A percentile compares a stretch with the other conserved stretches of the same genome.
Conservation (phyloP, 1,140 invertebrate genomes). For the Protaetia brevitarsis region DNA sequence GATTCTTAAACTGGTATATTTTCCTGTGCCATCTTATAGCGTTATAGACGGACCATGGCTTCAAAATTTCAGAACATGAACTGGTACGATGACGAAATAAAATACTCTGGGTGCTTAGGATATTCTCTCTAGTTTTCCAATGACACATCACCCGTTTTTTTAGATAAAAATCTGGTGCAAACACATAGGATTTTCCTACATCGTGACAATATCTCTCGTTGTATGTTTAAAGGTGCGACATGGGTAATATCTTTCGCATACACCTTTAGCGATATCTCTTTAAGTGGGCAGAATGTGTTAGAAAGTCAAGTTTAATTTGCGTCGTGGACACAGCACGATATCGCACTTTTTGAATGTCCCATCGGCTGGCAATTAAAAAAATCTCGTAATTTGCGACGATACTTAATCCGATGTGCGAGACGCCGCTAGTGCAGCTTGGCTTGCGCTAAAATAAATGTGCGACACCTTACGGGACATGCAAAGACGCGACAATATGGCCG, state of each 20-base stretch:
- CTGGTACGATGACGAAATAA: too few species aligned
- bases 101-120: too few species aligned
- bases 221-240: not conserved
- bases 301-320: not conserved
- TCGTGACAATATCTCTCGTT: not conserved
- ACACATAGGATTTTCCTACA: too few species aligned
- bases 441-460: slow-evolving; percentile 4
- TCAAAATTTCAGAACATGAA: too few species aligned
- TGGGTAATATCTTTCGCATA: not conserved
- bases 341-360: slow-evolving; percentile 3
- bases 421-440: not conserved
- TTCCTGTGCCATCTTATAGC: too few species aligned
- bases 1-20: too few species aligned
- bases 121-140: too few species aligned
- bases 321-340: slow-evolving; percentile 1
- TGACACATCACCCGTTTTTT: too few species aligned
- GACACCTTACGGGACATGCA: too few species aligned
- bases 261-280: not conserved
- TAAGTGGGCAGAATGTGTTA: not conserved
- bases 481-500: not conserved
- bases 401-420: slow-evolving; percentile 4
- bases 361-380: slow-evolving; percentile 1
- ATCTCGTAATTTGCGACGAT: slow-evolving; percentile 1
- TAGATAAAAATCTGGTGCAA: not conserved
- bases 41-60: too few species aligned